Conservation (phyloP, 2,797 vertebrate genomes). For the Diceros bicornis region DNA sequence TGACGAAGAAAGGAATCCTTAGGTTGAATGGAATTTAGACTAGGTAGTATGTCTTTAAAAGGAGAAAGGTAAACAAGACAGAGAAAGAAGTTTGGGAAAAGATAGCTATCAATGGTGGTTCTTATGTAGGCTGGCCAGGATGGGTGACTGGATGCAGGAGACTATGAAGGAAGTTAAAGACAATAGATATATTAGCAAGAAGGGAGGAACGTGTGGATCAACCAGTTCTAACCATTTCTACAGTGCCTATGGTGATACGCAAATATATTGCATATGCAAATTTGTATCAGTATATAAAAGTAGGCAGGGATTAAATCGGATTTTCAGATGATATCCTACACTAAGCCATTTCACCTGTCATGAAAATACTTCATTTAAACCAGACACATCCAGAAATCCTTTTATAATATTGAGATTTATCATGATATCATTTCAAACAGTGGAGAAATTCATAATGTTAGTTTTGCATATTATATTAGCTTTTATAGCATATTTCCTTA, state of each 20-base stretch:
- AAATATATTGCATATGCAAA: not conserved
- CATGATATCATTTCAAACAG: slow-evolving; percentile 28
- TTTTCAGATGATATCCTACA: slow-evolving; percentile 22
- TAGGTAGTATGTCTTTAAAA: not conserved
- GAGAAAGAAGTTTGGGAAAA: not conserved
- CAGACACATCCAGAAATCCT: slow-evolving; percentile 10
- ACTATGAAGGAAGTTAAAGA: not conserved
- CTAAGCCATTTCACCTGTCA: slow-evolving; percentile 41
- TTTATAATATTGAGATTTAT: slow-evolving; percentile 58
- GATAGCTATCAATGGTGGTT: not conserved
- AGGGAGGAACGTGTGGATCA: not conserved
- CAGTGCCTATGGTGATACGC: not conserved
- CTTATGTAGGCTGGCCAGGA: not conserved
- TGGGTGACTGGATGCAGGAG: not conserved
- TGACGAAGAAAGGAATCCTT: not conserved
- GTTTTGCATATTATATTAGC: slow-evolving; percentile 53
- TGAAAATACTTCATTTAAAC: slow-evolving; percentile 24
- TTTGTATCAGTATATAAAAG: not conserved
- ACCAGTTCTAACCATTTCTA: slow-evolving; percentile 9
- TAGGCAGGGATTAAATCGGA: not conserved
- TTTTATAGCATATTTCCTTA: slow-evolving; percentile 11
- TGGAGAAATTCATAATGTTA: slow-evolving; percentile 17
- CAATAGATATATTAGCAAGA: not conserved
- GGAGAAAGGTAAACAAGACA: not conserved
- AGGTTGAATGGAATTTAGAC: not conserved